These are phyloP conservation scores for Phalacrocorax carbo DNA, from an alignment of 2,113 vertebrate species.

Conservation along the genomic window DNA sequence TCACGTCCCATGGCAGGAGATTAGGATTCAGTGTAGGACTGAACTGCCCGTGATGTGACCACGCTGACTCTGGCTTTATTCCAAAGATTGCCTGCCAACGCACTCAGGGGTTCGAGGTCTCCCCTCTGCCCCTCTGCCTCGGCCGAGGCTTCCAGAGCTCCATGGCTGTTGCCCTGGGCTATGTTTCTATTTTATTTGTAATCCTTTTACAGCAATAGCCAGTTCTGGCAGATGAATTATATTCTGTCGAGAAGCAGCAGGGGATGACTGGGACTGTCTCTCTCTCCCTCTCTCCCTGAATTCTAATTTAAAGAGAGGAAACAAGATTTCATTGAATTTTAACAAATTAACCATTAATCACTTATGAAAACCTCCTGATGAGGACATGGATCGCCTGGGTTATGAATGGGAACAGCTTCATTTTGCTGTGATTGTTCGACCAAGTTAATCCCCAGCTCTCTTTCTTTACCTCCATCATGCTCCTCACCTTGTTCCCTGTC, in stretches of 20 bases:
- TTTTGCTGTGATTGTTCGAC: constrained; percentile 34
- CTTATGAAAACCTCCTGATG: constrained; percentile 66
- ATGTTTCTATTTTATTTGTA: constrained; percentile 59
- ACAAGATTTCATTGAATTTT: constrained; percentile 70
- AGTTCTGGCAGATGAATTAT: constrained; percentile 61
- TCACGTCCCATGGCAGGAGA: not conserved
- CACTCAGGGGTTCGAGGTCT: not conserved
- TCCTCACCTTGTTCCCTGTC: not conserved
- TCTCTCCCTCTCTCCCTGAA: constrained; percentile 33
- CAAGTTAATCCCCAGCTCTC: constrained; percentile 16
- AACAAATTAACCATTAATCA: constrained; percentile 68
- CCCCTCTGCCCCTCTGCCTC: constrained; percentile 19
- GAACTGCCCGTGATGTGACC: not conserved
- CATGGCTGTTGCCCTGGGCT: not conserved
- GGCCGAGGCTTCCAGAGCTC: constrained; percentile 18
- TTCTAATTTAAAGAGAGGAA: constrained; percentile 65
- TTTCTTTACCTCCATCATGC: not conserved
- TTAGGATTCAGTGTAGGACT: not conserved
- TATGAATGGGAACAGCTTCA: constrained; percentile 47
- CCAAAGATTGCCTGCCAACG: not conserved
- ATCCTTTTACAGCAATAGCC: constrained; percentile 57
- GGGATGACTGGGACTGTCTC: constrained; percentile 41
- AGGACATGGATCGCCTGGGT: constrained; percentile 18
- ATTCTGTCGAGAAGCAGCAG: constrained; percentile 57
- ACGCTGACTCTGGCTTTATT: not conserved